Percentiles rank a stretch among this genome's conserved stretches.
Conservation (phyloP, 2,797 vertebrate species). For the Spinus olivaceus region DNA sequence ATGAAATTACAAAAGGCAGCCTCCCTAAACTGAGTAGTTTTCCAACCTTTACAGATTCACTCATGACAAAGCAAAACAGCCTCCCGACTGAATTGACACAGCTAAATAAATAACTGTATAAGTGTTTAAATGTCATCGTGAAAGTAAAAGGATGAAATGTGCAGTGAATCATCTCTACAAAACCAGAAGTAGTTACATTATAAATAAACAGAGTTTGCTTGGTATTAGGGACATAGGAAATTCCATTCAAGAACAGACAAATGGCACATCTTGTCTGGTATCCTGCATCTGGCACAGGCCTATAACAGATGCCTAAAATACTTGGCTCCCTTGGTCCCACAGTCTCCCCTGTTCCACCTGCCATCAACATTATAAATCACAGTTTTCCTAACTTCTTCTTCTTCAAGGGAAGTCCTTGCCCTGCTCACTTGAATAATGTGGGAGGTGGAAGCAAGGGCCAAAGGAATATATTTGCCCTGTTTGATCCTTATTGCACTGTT, state of each 20-base stretch:
- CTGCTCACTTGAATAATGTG: neutral
- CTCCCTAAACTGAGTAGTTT: neutral
- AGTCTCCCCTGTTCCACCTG: constrained; percentile 34
- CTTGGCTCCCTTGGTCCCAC: constrained; percentile 33
- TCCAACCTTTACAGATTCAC: neutral
- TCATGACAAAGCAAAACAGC: constrained; percentile 34
- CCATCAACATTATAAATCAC: constrained; percentile 14
- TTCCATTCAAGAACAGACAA: constrained; percentile 67
- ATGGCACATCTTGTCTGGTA: constrained; percentile 62
- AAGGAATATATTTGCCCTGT: neutral
- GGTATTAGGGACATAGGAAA: constrained; percentile 66
- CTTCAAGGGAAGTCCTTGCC: neutral
- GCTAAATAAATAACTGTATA: constrained; percentile 19
- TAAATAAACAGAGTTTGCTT: constrained; percentile 60
- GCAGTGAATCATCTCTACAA: constrained; percentile 18
- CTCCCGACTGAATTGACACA: neutral
- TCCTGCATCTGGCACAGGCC: constrained; percentile 55
- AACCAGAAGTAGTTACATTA: constrained; percentile 39
- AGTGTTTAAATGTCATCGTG: neutral
- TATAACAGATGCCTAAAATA: constrained; percentile 60
- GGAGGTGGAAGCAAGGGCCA: neutral
- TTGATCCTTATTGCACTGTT: neutral
- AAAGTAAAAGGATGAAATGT: neutral
- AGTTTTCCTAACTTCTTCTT: neutral
- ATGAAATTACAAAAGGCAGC: neutral